These are phyloP conservation scores for Tragelaphus oryx DNA, from an alignment of 2,797 vertebrate species.

Conservation along the genomic window DNA sequence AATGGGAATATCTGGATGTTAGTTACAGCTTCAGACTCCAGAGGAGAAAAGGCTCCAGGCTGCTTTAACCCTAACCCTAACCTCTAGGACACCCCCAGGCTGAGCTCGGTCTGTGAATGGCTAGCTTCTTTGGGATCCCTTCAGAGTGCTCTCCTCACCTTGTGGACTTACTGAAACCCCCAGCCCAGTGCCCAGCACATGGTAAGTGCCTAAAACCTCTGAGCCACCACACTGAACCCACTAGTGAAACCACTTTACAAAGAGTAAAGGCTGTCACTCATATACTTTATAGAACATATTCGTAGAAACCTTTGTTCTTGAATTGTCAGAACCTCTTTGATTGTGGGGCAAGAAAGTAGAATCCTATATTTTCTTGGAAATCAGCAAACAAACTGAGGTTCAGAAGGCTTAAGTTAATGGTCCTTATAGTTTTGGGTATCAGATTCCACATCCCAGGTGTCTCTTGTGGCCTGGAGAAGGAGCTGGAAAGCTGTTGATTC, in stretches of 20 bases:
- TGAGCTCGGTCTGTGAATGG: not conserved
- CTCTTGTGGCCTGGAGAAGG: not conserved
- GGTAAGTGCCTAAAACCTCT: not conserved
- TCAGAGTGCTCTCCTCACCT: not conserved
- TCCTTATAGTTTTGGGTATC: not conserved
- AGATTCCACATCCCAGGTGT: not conserved
- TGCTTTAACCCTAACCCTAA: not conserved
- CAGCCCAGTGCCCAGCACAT: not conserved
- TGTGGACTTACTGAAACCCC: not conserved
- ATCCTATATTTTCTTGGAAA: constrained; percentile 21
- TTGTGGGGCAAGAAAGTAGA: not conserved
- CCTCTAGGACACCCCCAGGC: not conserved
- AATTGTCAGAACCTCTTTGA: not conserved
- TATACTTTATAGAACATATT: not conserved
- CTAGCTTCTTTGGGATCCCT: not conserved
- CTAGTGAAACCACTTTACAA: not conserved
- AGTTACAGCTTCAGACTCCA: not conserved
- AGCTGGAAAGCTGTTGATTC: not conserved
- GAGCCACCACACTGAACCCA: not conserved
- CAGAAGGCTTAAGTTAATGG: not conserved
- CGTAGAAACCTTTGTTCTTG: not conserved
- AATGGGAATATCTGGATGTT: not conserved
- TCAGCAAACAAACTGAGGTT: not conserved
- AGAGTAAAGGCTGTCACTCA: not conserved
- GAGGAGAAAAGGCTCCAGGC: not conserved